Percentiles rank a stretch among this genome's conserved stretches.
Evolutionary conservation across 2,888 invertebrate species (phyloP).

Genomic region (Platycheirus albimanus): DNA sequence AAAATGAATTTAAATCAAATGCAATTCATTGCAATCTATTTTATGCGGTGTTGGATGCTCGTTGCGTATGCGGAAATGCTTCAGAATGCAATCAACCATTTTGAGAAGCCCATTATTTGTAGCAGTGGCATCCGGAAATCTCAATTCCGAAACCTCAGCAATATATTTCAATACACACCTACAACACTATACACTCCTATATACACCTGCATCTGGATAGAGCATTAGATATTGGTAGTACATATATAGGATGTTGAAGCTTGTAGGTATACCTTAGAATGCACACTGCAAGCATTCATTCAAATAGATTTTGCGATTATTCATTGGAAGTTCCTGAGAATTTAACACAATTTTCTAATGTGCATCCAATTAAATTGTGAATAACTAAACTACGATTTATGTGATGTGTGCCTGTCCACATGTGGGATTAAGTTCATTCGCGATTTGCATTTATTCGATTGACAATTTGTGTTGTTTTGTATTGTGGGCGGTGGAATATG

Average conservation of each 20-base stretch:
- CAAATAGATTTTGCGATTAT: background rate
- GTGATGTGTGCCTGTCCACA: background rate
- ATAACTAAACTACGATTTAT: slow-evolving; percentile 34
- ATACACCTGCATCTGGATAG: no score
- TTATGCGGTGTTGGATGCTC: background rate
- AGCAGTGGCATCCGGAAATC: slow-evolving; percentile 38
- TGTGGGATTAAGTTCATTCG: slow-evolving; percentile 22
- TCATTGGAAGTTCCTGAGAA: slow-evolving; percentile 30
- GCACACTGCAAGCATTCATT: background rate
- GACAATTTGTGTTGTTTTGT: background rate
- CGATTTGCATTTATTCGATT: slow-evolving; percentile 23
- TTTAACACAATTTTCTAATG: slow-evolving; percentile 51
- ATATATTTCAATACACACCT: background rate
- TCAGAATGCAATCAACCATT: slow-evolving; percentile 65
- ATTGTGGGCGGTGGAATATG: background rate
- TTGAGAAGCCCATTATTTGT: slow-evolving; percentile 50
- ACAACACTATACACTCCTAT: background rate
- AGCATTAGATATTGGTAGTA: no score
- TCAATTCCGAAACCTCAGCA: slow-evolving; percentile 19
- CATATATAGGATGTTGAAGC: no score
- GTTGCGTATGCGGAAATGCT: slow-evolving; percentile 48
- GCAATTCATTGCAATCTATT: slow-evolving; percentile 52
- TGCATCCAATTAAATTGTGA: slow-evolving; percentile 49
- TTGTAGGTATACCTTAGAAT: no score
- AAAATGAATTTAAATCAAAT: slow-evolving; percentile 62